Percentiles rank a stretch among this genome's conserved stretches.
Evolutionary conservation across 2,113 vertebrate species (phyloP).

Genomic region (Rhipidura dahli): DNA sequence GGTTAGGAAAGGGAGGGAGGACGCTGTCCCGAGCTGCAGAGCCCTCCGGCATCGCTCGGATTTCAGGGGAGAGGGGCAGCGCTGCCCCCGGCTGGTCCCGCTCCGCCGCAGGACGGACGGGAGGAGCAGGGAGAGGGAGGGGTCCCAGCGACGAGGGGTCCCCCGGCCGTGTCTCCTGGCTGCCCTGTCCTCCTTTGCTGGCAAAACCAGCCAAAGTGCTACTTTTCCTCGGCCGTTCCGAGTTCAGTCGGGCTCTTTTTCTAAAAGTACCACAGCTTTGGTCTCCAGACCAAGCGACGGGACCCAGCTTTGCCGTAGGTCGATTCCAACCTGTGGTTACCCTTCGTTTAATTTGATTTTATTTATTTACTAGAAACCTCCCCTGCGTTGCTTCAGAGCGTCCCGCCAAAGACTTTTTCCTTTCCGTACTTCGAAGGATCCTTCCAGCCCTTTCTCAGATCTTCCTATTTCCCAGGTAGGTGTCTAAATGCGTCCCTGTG

Average conservation of each 20-base stretch:
- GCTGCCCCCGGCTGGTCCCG: not conserved
- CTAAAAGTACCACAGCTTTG: rapidly evolving
- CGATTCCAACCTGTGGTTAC: too few species aligned
- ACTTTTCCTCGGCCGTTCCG: not conserved
- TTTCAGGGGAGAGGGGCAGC: not conserved
- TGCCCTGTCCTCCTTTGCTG: not conserved
- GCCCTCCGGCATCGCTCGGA: not conserved
- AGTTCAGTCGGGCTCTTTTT: not conserved
- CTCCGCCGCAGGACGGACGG: not conserved
- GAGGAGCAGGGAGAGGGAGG: not conserved
- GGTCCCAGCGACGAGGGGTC: too few species aligned
- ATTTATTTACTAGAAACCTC: constrained; percentile 68
- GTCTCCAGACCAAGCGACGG: not conserved
- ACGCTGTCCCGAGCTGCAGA: rapidly evolving
- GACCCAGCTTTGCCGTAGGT: too few species aligned
- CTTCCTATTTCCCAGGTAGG: constrained; percentile 93
- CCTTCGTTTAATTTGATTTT: not conserved
- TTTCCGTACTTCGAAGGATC: constrained; percentile 90
- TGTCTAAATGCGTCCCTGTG: not conserved
- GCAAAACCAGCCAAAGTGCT: rapidly evolving
- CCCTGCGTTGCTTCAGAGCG: constrained; percentile 74
- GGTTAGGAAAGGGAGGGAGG: not conserved
- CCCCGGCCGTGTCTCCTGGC: not conserved
- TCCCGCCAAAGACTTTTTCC: constrained; percentile 86
- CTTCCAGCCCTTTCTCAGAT: constrained; percentile 90